A percentile compares a stretch with the other conserved stretches of the same genome.
phyloP scores from a whole-genome alignment of 2,888 invertebrate genomes.

The Tenodera sinensis region DNA sequence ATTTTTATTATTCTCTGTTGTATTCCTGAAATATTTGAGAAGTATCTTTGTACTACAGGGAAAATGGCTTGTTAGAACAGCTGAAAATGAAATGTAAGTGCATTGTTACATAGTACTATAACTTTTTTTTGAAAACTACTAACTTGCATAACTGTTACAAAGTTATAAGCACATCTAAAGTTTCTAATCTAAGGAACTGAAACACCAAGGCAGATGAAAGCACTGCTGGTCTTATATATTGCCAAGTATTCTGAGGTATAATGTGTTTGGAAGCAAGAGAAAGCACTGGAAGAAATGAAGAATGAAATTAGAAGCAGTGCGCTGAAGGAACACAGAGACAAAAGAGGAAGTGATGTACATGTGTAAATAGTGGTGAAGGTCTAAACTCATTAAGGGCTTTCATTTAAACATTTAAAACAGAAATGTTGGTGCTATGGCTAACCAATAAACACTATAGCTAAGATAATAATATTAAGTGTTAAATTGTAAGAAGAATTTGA shows the following conservation, averaged over 20 bases:
- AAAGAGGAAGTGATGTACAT: not conserved
- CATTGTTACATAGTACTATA: not conserved
- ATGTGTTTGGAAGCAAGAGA: not conserved
- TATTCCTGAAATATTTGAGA: not conserved
- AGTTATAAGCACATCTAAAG: not conserved
- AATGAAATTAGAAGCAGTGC: not conserved
- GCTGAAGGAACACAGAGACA: not conserved
- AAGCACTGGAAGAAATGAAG: not conserved
- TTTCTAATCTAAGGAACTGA: not conserved
- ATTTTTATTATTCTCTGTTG: not conserved
- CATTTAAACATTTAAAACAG: not conserved
- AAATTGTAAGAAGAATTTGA: not conserved
- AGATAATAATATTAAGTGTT: not conserved
- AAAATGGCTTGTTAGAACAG: not conserved
- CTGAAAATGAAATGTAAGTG: not conserved
- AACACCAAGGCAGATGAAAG: not conserved
- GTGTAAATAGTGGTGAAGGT: not conserved
- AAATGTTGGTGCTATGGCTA: not conserved
- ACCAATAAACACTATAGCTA: not conserved
- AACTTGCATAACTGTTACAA: not conserved
- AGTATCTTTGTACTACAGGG: too few relatives aligned
- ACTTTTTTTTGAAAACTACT: not conserved
- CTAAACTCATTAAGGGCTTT: not conserved
- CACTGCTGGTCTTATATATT: not conserved
- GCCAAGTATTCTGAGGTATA: not conserved